phyloP scores from a whole-genome alignment of 2,888 invertebrate genomes.

The Brachylomia viminalis region DNA sequence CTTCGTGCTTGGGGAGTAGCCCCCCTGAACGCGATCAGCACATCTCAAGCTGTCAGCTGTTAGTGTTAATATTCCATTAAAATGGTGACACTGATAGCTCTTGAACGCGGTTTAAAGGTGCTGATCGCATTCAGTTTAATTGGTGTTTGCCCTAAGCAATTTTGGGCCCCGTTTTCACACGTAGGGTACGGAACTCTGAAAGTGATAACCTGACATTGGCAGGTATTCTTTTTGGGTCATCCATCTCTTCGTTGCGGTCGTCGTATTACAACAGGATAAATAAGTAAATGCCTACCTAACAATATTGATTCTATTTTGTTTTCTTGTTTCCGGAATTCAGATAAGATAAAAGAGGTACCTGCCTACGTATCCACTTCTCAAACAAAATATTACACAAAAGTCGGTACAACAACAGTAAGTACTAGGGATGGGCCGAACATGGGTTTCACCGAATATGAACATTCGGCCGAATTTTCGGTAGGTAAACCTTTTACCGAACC shows the following conservation, averaged over 20 bases:
- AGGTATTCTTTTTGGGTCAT: constrained; percentile 16
- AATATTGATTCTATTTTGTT: not conserved
- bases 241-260: not conserved
- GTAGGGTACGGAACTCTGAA: not conserved
- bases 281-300: not conserved
- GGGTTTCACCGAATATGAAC: too few relatives aligned
- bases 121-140: not conserved
- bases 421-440: too few relatives aligned
- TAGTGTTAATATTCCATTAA: not conserved
- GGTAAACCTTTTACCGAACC: too few relatives aligned
- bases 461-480: too few relatives aligned
- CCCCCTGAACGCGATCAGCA: not conserved
- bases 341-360: not conserved
- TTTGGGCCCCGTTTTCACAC: not conserved
- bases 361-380: not conserved
- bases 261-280: constrained; percentile 10
- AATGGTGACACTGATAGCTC: not conserved
- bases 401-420: not conserved
- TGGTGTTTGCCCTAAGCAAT: not conserved
- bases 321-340: not conserved
- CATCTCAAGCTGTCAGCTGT: not conserved
- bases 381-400: not conserved
- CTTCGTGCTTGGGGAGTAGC: too few relatives aligned
- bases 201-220: not conserved
- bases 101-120: not conserved